Evolutionary conservation across 2,113 vertebrate genomes (phyloP), one percentile per base, ranked within the genome.

Genomic region (Phaetusa simplex): DNA sequence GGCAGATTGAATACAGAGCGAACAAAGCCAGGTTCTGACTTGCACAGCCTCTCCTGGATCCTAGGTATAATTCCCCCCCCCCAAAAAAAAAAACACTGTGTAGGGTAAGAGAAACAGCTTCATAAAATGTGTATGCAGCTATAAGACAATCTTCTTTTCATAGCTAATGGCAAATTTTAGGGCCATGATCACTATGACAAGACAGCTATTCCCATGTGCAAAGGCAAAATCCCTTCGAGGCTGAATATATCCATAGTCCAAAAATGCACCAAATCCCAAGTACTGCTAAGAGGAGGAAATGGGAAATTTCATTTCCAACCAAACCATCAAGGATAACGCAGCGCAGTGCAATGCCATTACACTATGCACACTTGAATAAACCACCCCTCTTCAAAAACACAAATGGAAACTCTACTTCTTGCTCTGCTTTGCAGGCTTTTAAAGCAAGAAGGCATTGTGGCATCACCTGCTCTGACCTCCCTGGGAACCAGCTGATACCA

Each of bases 181-280:
- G 62, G 53, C 55, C 58, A 26, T 0, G 0, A 67, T 76, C 74
- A n/a, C 78, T 71, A 59, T 9, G 26, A 64, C 32, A 83, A 69
- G 62, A 73, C 81, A 82, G 62, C 56, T 82, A 88, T 43, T 93
- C 52, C 38, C 56, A 62, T 8, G 15, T 19, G 40, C 36, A 90
- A 82, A 90, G 6, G 30, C 58, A 65, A 90, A 92, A 92, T 43
- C 62, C 58, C 32, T 93, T 64, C 73, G 74, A 91, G 87, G 74
- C 10, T 65, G 52, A 88, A 65, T 72, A 85, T 4, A 67, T 22
- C 55, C 64, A 62, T 23, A 53, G 53, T 50, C 67, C 38, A 72
- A 53, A 81, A 77, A 58, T 18, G 32, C 34, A 85, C 53, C 64
- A 66, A 88, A 86, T 81, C n/a, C 67, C 77, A 65, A 64, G 32